phyloP scores from a whole-genome alignment of 1,140 invertebrate species.

The Eueides isabella region DNA sequence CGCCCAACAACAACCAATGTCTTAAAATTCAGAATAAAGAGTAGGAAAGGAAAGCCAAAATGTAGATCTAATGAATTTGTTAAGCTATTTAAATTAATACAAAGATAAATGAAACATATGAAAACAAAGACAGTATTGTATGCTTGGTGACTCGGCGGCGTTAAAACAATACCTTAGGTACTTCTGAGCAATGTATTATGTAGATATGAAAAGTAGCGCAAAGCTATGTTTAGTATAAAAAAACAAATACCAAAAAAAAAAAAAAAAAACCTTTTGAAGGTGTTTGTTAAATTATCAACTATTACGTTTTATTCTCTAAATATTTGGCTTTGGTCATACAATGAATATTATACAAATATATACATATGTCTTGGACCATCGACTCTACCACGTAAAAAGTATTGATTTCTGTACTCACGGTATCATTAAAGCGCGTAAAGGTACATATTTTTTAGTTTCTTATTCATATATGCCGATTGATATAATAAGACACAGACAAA shows the following conservation, averaged over 20 bases:
- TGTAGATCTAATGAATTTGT: too few relatives aligned
- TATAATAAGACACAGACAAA: too few relatives aligned
- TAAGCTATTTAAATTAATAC: neutral
- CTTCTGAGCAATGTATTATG: neutral
- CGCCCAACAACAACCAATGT: too few relatives aligned
- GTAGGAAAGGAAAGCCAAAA: too few relatives aligned
- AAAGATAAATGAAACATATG: neutral
- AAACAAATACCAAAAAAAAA: neutral
- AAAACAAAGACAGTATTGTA: neutral
- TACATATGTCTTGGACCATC: neutral
- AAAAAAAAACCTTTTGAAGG: neutral
- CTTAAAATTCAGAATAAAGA: too few relatives aligned
- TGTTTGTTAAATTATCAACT: neutral
- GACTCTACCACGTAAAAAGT: neutral
- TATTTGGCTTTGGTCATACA: neutral
- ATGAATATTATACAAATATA: neutral
- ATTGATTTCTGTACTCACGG: neutral
- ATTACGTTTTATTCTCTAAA: neutral
- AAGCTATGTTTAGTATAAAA: neutral
- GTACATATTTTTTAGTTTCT: too few relatives aligned
- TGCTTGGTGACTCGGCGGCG: neutral
- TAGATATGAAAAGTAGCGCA: neutral
- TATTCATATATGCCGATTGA: too few relatives aligned
- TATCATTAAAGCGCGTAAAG: neutral
- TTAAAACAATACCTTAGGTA: neutral